Base-by-base conservation (phyloP, 2,888 invertebrate species). In the Leptinotarsa peninsularis region DNA sequence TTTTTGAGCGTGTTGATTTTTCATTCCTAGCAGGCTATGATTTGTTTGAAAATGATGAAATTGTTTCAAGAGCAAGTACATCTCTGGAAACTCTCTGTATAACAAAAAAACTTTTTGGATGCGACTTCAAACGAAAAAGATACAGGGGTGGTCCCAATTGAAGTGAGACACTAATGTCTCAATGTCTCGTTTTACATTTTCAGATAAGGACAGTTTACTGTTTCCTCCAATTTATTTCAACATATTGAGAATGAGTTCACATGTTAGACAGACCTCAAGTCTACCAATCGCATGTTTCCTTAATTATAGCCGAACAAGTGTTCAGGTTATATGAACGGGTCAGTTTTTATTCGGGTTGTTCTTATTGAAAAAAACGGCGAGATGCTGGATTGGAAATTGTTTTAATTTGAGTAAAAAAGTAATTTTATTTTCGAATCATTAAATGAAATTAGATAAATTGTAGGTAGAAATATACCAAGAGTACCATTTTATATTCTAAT, bases 251-350 rank as follows among this genome's bases (percentile, higher is more conserved):
- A 54, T 18, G 18, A 54, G n/a, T 54, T 13, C 54, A 54, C 54
- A 54, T 54, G 54, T 54, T 54, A 54, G 54, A 54, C 54, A 18
- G 54, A 54, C 54, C 54, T 54, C 18, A 54, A 54, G 18, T 54
- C 54, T 54, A 18, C 54, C 54, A 54, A 54, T 54, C 54, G 54
- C 54, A 54, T 54, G 54, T 54, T 54, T 18, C 10, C 54, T 13
- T 54, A 54, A 54, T 54, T 54, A 54, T 54, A 54, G 54, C 18
- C 54, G 18, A n/a, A 54, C 18, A 54, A 54, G 54, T 54, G 54
- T 54, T 54, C 54, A 18, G 54, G 18, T 54, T 54, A 54, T 18
- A 54, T 54, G 54, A 54, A 54, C 54, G 54, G 18, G 18, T n/a
- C 54, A 54, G 54, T 54, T 54, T 54, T 54, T 54, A 54, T 54